Base-by-base conservation (phyloP, 1,140 invertebrate genomes). In the Rhyacophila brunnea region DNA sequence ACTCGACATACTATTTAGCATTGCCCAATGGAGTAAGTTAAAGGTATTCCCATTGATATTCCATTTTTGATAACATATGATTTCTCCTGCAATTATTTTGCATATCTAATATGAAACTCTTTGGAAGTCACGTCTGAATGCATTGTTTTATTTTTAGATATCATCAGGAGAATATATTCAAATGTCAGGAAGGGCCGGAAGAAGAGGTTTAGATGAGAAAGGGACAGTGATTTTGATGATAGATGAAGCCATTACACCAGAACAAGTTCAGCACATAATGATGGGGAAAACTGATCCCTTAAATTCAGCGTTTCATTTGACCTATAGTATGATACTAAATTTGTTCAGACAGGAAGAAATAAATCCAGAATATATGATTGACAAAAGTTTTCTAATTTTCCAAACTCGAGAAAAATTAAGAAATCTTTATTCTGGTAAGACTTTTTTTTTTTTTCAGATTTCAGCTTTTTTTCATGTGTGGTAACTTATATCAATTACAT, bases 91-190 rank as follows among this genome's bases (percentile, higher is more conserved):
- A n/a, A n/a, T n/a, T n/a, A n/a, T n/a, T n/a, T n/a, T n/a, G n/a
- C n/a, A n/a, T n/a, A n/a, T n/a, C n/a, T n/a, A n/a, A n/a, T n/a
- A n/a, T n/a, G n/a, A n/a, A n/a, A n/a, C n/a, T n/a, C n/a, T n/a
- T n/a, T n/a, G n/a, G n/a, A n/a, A n/a, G n/a, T n/a, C n/a, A n/a
- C n/a, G n/a, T n/a, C n/a, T 38, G 10, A 19, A 54, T 54, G 35
- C n/a, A 43, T 19, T 44, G 7, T 47, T 14, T 6, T 5, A 28
- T 10, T 48, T 60, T 15, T 40, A 81, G 92, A 83, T 97, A 45
- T 91, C 94, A 0, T 98, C 96, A n/a, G 98, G 97, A 5, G 98
- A 99, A 77, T 99, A 99, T 70, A 99, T 99, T 68, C 98, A 99
- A 76, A 99, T 99, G 97, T 95, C 94, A 42, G 97, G 97, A 1